Conservation (phyloP, 2,797 vertebrate genomes). For the Sylvia borin region DNA sequence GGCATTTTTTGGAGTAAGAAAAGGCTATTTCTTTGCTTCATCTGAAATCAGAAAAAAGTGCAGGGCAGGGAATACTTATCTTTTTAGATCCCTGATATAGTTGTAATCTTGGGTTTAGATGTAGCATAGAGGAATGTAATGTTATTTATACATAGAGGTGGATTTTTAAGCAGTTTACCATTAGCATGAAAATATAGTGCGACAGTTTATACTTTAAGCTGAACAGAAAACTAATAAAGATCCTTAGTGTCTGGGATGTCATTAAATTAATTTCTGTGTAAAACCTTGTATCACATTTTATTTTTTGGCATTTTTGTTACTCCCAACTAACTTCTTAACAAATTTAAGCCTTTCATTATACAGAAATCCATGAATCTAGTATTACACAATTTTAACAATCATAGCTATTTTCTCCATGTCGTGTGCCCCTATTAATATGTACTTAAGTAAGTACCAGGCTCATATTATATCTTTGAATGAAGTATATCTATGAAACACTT, state of each 20-base stretch:
- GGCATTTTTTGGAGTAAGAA: neutral
- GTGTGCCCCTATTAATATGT: neutral
- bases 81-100: neutral
- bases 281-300: neutral
- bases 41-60: neutral
- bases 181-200: neutral
- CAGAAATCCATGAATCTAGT: neutral
- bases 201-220: neutral
- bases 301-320: neutral
- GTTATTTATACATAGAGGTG: neutral
- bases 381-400: neutral
- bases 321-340: neutral
- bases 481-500: neutral
- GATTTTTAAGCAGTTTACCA: slow-evolving; percentile 3
- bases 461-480: neutral
- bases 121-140: neutral
- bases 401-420: neutral
- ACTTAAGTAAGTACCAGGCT: neutral
- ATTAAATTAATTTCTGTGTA: neutral
- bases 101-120: neutral
- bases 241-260: neutral
- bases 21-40: neutral
- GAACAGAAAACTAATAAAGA: neutral
- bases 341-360: neutral
- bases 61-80: neutral